Base-by-base conservation (phyloP, 2,888 invertebrate genomes). In the Andrena marginata region DNA sequence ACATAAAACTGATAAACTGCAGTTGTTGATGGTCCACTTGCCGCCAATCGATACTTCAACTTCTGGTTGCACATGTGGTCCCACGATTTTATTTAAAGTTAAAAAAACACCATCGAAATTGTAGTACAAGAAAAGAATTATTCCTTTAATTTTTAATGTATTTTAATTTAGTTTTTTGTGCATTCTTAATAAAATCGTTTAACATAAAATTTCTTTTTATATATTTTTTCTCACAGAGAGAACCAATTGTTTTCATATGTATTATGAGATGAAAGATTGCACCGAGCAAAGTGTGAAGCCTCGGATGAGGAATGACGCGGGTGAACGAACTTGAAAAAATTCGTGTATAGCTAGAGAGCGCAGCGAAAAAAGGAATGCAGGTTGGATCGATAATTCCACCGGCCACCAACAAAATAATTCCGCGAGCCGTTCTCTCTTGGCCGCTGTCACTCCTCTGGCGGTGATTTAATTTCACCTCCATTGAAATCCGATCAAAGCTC, bases 401-500 rank as follows among this genome's bases (percentile, higher is more conserved):
- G 42, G 68, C 48, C 73, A 74, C 65, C 81, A 80, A 81, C 82
- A 80, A 86, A 87, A 84, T 76, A 79, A 67, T 84, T 83, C 73
- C 65, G 56, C 56, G 65, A 67, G 49, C 67, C 64, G 70, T 54
- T 60, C 71, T 73, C 48, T 49, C 59, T 54, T 76, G 75, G 23
- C 54, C 62, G 26, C 29, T 56, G 68, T 73, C 82, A 67, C 82
- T 54, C 82, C 77, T 75, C 72, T 60, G 54, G 31, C 56, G 20
- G 62, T 82, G 79, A 87, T 89, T 89, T 89, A 79, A 89, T 88
- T 89, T 83, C 81, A 75, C 77, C 80, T 77, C 73, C 74, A 75
- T 74, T 84, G 84, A 87, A 84, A 78, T 82, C 82, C 73, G 84
- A 89, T 87, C 79, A 80, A 85, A 81, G 79, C 78, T 77, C 80